A percentile compares a stretch with the other conserved stretches of the same genome.
These are phyloP conservation scores for Hypocryptadius cinnamomeus DNA, from an alignment of 2,113 vertebrate genomes.

Conservation along the genomic window DNA sequence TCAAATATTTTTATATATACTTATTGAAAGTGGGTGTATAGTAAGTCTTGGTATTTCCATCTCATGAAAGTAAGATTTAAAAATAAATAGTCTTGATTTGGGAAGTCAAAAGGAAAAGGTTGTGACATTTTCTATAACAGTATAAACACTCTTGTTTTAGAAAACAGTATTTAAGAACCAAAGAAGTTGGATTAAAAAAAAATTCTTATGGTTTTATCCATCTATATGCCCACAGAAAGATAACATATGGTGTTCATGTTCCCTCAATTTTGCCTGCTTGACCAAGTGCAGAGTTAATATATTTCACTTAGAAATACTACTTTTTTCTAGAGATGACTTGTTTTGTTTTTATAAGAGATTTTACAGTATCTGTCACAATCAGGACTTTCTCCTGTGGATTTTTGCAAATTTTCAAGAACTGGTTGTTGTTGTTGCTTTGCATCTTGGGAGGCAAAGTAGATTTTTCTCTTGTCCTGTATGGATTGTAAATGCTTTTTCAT, in stretches of 20 bases:
- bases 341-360: not conserved
- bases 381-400: not conserved
- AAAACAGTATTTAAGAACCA: not conserved
- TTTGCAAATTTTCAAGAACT: not conserved
- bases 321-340: not conserved
- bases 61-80: constrained; percentile 21
- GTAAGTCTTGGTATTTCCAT: constrained; percentile 37
- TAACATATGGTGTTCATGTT: constrained; percentile 48
- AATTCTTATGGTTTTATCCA: not conserved
- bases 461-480: not conserved
- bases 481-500: not conserved
- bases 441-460: not conserved
- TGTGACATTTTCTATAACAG: constrained; percentile 35
- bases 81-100: constrained; percentile 40
- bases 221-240: constrained; percentile 1
- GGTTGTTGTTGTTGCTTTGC: not conserved
- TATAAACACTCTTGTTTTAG: constrained; percentile 20
- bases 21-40: constrained; percentile 44
- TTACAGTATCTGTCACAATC: not conserved
- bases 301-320: not conserved
- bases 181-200: not conserved
- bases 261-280: not conserved
- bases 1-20: constrained; percentile 42
- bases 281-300: not conserved
- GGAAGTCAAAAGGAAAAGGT: constrained; percentile 51